Conservation (phyloP, 2,888 invertebrate species). For the Ptychoptera contaminata region DNA sequence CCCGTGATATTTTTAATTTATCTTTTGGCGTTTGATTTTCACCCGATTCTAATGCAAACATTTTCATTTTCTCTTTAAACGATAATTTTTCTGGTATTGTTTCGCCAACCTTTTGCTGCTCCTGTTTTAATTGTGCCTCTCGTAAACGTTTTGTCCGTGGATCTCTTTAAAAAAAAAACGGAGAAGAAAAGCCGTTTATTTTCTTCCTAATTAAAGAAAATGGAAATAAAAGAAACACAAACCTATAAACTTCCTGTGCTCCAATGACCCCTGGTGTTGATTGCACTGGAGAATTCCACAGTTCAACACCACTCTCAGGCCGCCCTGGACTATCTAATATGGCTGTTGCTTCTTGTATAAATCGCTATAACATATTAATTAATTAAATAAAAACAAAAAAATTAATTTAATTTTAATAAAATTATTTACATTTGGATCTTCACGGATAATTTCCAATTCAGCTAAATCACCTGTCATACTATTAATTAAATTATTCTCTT, state of each 20-base stretch:
- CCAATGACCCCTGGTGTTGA: slow-evolving; percentile 94
- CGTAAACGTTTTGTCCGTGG: slow-evolving; percentile 78
- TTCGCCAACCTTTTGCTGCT: slow-evolving; percentile 30
- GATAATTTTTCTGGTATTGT: slow-evolving; percentile 78
- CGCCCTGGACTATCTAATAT: slow-evolving; percentile 63
- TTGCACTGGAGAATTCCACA: slow-evolving; percentile 30
- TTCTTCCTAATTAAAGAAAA: too few species aligned
- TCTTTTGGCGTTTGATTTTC: slow-evolving; percentile 85
- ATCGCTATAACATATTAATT: slow-evolving; percentile 38
- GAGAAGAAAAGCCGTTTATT: too few species aligned
- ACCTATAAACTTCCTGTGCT: slow-evolving; percentile 93
- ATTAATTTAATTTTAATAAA: background rate
- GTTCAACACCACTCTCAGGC: slow-evolving; percentile 32
- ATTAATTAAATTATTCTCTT: slow-evolving; percentile 28
- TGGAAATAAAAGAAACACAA: too few species aligned
- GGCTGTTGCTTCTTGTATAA: slow-evolving; percentile 64
- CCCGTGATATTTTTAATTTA: slow-evolving; percentile 89
- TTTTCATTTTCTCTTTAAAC: slow-evolving; percentile 98
- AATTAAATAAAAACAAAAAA: slow-evolving; percentile 5
- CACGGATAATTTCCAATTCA: slow-evolving; percentile 38
- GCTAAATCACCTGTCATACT: slow-evolving; percentile 24
- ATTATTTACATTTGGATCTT: slow-evolving; percentile 67
- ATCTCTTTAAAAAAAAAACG: slow-evolving; percentile 44
- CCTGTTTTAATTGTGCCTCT: slow-evolving; percentile 56
- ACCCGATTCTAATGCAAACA: slow-evolving; percentile 95